These are phyloP conservation scores for Dryas iulia DNA, from an alignment of 1,140 invertebrate species.

Conservation along the genomic window DNA sequence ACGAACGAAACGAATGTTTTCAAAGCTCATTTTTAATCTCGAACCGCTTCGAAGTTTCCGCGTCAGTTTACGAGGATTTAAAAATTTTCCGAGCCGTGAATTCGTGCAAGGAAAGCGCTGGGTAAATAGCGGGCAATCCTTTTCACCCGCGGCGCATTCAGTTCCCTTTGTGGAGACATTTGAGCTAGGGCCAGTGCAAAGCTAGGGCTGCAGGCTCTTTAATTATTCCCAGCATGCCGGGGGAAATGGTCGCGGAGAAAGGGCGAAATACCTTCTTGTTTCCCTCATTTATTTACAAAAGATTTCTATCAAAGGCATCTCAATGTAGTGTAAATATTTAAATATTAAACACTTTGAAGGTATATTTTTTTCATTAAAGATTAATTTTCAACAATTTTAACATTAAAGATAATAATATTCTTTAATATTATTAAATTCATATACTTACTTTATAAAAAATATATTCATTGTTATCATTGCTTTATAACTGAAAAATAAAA, in stretches of 20 bases:
- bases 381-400: too few species aligned
- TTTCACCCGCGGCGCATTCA: slow-evolving; percentile 59
- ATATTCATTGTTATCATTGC: too few species aligned
- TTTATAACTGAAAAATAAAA: not conserved
- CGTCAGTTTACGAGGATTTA: slow-evolving; percentile 26
- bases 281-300: slow-evolving; percentile 36
- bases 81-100: slow-evolving; percentile 30
- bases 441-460: too few species aligned
- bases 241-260: slow-evolving; percentile 38
- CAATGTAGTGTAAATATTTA: not conserved
- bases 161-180: slow-evolving; percentile 57
- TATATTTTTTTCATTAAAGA: too few species aligned
- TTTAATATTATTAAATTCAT: too few species aligned
- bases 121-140: slow-evolving; percentile 56
- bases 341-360: too few species aligned
- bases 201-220: slow-evolving; percentile 52
- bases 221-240: slow-evolving; percentile 57
- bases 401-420: too few species aligned
- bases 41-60: slow-evolving; percentile 13
- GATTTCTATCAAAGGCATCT: slow-evolving; percentile 22
- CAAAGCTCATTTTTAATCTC: slow-evolving; percentile 8
- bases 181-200: slow-evolving; percentile 55
- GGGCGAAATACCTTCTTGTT: slow-evolving; percentile 20
- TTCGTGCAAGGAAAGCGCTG: slow-evolving; percentile 38
- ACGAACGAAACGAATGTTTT: slow-evolving; percentile 12